Evolutionary conservation across 2,888 invertebrate genomes (phyloP).

Genomic region (Napeogenes sylphis): DNA sequence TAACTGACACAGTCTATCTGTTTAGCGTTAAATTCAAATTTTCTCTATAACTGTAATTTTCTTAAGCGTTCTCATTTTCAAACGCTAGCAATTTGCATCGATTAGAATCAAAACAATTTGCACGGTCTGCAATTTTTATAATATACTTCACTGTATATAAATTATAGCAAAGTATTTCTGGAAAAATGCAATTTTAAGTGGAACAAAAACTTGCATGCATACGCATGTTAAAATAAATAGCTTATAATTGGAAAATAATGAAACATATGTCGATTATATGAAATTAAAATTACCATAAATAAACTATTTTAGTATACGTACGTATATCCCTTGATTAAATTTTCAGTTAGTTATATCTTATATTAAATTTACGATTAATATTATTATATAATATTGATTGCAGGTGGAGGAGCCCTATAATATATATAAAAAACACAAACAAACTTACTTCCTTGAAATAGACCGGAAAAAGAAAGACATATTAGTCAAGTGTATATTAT

Average conservation of each 20-base stretch:
- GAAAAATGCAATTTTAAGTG: no score
- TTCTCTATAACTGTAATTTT: constrained; percentile 25
- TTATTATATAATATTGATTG: no score
- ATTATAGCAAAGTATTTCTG: constrained; percentile 4
- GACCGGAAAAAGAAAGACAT: no score
- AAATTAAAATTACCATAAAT: no score
- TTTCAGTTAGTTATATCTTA: no score
- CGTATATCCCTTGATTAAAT: no score
- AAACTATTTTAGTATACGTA: no score
- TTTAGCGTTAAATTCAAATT: constrained; percentile 21
- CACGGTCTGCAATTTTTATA: constrained; percentile 21
- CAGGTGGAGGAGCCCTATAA: no score
- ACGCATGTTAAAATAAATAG: neutral
- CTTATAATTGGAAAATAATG: neutral
- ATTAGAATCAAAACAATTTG: constrained; percentile 34
- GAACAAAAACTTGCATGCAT: neutral
- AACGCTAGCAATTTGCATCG: constrained; percentile 34
- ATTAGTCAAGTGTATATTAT: no score
- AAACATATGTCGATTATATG: neutral
- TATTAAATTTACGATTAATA: no score
- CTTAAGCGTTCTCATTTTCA: constrained; percentile 23
- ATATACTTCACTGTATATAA: constrained; percentile 3
- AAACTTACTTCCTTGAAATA: no score
- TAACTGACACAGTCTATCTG: constrained; percentile 21
- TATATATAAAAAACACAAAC: no score